These are phyloP conservation scores for Neodiprion fabricii DNA, from an alignment of 1,140 invertebrate species.

Conservation along the genomic window DNA sequence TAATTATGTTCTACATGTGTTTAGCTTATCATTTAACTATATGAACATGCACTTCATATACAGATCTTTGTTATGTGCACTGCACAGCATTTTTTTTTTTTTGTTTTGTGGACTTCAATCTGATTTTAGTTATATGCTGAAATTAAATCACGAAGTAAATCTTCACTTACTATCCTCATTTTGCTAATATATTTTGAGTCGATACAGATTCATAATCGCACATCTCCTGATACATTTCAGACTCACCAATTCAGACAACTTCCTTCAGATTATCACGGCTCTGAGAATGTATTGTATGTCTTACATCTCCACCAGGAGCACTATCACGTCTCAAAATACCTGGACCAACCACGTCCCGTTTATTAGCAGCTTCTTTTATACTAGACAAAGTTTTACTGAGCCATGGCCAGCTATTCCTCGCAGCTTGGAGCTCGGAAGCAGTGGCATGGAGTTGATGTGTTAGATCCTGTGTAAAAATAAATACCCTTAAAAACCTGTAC, in stretches of 20 bases:
- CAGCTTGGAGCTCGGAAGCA: conserved; percentile 79
- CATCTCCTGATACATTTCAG: neutral
- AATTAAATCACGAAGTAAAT: neutral
- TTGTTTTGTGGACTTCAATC: neutral
- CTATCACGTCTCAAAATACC: conserved; percentile 53
- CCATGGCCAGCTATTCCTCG: conserved; percentile 84
- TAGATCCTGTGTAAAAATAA: conserved; percentile 72
- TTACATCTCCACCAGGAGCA: conserved; percentile 52
- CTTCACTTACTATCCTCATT: neutral
- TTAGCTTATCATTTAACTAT: conserved; percentile 3
- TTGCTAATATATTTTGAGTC: too few relatives aligned
- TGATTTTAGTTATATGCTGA: neutral
- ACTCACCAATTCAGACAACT: conserved; percentile 49
- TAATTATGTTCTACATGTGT: conserved; percentile 3
- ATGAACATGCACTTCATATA: conserved; percentile 5
- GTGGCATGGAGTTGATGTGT: conserved; percentile 90
- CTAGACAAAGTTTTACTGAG: conserved; percentile 83
- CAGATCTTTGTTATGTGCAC: neutral
- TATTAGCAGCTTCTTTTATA: conserved; percentile 59
- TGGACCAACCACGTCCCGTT: conserved; percentile 46
- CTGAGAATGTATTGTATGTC: conserved; percentile 51
- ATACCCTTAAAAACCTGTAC: conserved; percentile 11
- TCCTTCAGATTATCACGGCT: conserved; percentile 56
- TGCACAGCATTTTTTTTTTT: neutral
- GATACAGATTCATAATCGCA: too few relatives aligned